Evolutionary conservation across 2,888 invertebrate genomes (phyloP), one percentile per base, ranked within the genome.

Genomic region (Agapostemon virescens): DNA sequence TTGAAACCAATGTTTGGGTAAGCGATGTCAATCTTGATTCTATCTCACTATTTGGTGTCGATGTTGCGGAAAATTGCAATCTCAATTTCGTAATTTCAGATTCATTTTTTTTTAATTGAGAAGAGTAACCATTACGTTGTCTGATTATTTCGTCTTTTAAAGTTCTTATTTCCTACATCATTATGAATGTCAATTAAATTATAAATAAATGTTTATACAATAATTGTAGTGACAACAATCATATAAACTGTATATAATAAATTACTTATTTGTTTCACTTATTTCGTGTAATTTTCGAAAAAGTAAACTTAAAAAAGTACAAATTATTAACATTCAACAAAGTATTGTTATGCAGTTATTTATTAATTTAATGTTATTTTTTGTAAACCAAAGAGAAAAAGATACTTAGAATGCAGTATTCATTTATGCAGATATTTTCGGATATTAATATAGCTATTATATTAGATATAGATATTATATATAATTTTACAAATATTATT

Each of bases 1-100:
- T 98, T 89, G 96, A 95, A 75, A 98, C 96, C 49, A 98, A 93
- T 64, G 96, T 97, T 90, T 98, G 96, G 0, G 98, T 98, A 23
- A 98, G 93, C 55, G 88, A 87, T 17, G 92, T 84, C 68, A 92
- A 86, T 82, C 92, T 89, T 15, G 89, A 87, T 85, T 92, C 92
- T 68, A 91, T 88, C 86, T 91, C 93, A 84, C 89, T 90, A 82
- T 88, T 90, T 40, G 93, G 92, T 7, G 90, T 91, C 20, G 89
- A 90, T 40, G 89, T 88, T 26, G 93, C 91, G 0, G 93, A 92
- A 64, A 95, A 93, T 93, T 95, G 95, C 80, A 93, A 93, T 81
- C 94, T 92, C 23, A 95, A 92, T 81, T 93, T 93, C 11, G 94
- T 93, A 80, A 95, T 93, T 89, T 95, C 95, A 6, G 91, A 88